Percentiles rank a stretch among this genome's conserved stretches.
phyloP scores from a whole-genome alignment of 92 coral and sea anemone species.

The Siderastrea radians region DNA sequence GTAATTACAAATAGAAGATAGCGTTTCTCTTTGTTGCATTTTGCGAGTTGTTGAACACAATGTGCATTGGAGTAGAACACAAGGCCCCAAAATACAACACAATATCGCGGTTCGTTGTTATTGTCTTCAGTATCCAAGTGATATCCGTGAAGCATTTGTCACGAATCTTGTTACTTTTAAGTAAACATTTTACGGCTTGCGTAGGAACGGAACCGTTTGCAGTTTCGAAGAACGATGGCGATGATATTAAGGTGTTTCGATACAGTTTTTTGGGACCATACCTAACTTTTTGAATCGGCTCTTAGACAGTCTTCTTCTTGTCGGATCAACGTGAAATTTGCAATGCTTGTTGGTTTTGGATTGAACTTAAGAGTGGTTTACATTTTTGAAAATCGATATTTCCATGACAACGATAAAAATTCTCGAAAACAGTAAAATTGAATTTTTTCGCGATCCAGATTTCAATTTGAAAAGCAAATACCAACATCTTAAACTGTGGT shows the following conservation, averaged over 20 bases:
- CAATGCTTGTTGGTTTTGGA: too few species aligned
- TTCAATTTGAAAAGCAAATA: too few species aligned
- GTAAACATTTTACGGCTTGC: background rate
- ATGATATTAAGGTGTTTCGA: background rate
- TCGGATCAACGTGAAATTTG: too few species aligned
- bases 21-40: conserved; percentile 58
- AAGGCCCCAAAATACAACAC: conserved; percentile 10
- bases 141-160: conserved; percentile 37
- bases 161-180: background rate
- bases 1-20: conserved; percentile 44
- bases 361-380: too few species aligned
- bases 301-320: too few species aligned
- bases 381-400: too few species aligned
- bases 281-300: too few species aligned
- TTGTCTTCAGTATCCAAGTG: conserved; percentile 9
- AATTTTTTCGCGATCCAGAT: too few species aligned
- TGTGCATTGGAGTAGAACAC: conserved; percentile 30
- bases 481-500: too few species aligned
- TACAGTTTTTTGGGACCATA: too few species aligned
- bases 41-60: conserved; percentile 43
- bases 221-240: conserved; percentile 9
- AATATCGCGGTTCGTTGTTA: background rate
- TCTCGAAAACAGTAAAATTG: too few species aligned
- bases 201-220: background rate
- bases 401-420: too few species aligned